Percentiles rank a stretch among this genome's conserved stretches.
These are phyloP conservation scores for Conus betulinus DNA, from an alignment of 1,140 invertebrate genomes.

Conservation along the genomic window DNA sequence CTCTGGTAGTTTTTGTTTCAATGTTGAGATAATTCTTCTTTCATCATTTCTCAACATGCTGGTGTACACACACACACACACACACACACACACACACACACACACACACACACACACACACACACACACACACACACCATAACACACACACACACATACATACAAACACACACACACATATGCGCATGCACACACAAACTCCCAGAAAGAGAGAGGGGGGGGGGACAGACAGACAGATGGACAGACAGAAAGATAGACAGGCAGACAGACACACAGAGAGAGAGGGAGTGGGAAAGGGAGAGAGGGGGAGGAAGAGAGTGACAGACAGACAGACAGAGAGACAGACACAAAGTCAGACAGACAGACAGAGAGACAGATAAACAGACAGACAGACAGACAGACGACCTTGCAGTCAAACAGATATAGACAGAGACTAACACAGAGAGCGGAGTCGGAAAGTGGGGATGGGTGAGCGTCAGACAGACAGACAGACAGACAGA, in stretches of 20 bases:
- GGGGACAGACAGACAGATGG: not conserved
- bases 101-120: not conserved
- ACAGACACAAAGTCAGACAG: not conserved
- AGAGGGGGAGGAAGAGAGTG: too few species aligned
- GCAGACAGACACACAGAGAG: too few species aligned
- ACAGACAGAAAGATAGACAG: not conserved
- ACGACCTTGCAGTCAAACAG: too few species aligned
- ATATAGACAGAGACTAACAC: too few species aligned
- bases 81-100: not conserved
- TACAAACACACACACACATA: not conserved
- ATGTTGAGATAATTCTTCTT: too few species aligned
- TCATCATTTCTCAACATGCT: too few species aligned
- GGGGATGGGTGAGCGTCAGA: too few species aligned
- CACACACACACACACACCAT: not conserved
- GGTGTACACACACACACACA: not conserved
- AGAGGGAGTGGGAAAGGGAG: too few species aligned
- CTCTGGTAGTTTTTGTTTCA: too few species aligned
- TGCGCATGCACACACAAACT: not conserved
- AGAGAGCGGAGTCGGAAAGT: too few species aligned
- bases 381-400: not conserved
- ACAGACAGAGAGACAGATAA: not conserved
- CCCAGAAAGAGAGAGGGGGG: not conserved
- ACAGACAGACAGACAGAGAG: not conserved
- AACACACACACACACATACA: slow-evolving; percentile 11
- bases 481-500: too few species aligned